Conservation (phyloP, 2,888 invertebrate genomes). For the Limnephilus rhombicus region DNA sequence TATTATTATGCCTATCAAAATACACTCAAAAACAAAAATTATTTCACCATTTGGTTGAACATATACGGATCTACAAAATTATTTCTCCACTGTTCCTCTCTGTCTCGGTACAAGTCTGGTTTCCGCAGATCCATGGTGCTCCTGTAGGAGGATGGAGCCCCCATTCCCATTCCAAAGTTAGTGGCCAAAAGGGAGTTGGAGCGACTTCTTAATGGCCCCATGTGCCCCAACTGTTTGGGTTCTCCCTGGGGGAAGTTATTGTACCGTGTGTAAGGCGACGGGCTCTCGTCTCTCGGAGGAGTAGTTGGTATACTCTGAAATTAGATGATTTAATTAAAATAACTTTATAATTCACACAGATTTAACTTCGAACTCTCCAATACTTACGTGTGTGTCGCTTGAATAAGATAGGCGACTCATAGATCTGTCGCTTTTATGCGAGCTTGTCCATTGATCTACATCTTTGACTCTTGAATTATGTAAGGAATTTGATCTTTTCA, state of each 20-base stretch:
- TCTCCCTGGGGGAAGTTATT: slow-evolving; percentile 57
- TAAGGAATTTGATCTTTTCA: slow-evolving; percentile 70
- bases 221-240: slow-evolving; percentile 56
- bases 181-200: slow-evolving; percentile 64
- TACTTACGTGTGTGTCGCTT: slow-evolving; percentile 81
- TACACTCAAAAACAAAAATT: slow-evolving; percentile 50
- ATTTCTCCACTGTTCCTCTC: slow-evolving; percentile 62
- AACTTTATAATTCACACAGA: neutral
- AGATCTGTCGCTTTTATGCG: slow-evolving; percentile 77
- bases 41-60: slow-evolving; percentile 67
- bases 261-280: slow-evolving; percentile 71
- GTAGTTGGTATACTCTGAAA: slow-evolving; percentile 76
- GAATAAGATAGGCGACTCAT: slow-evolving; percentile 82
- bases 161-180: slow-evolving; percentile 54
- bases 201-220: slow-evolving; percentile 65
- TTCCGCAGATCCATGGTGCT: slow-evolving; percentile 75
- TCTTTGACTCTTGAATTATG: slow-evolving; percentile 67
- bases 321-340: neutral
- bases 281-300: slow-evolving; percentile 75
- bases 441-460: slow-evolving; percentile 68
- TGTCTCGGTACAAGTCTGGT: slow-evolving; percentile 70
- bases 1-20: slow-evolving; percentile 16
- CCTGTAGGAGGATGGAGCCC: slow-evolving; percentile 69
- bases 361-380: neutral
- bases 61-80: slow-evolving; percentile 66